A percentile compares a stretch with the other conserved stretches of the same genome.
Conservation (phyloP, 2,797 vertebrate species). For the Sparus aurata region DNA sequence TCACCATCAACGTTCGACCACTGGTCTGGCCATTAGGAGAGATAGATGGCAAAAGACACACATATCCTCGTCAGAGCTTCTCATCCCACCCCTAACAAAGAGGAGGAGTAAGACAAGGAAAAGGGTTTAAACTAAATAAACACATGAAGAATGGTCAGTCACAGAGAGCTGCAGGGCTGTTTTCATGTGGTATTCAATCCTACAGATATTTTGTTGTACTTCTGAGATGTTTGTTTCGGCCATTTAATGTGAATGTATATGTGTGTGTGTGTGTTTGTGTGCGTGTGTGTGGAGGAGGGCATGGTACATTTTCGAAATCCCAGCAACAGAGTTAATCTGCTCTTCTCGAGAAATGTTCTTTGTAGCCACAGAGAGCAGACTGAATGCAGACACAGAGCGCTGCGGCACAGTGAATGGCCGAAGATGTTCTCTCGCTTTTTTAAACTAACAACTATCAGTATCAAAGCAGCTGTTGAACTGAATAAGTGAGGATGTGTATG, state of each 20-base stretch:
- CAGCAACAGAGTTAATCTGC: slow-evolving; percentile 45
- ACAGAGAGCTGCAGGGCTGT: slow-evolving; percentile 20
- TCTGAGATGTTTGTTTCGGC: slow-evolving; percentile 15
- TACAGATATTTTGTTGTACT: slow-evolving; percentile 30
- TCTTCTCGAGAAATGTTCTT: slow-evolving; percentile 51
- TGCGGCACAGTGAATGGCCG: slow-evolving; percentile 36
- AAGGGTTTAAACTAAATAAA: slow-evolving; percentile 22
- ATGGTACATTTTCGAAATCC: slow-evolving; percentile 41
- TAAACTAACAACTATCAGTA: slow-evolving; percentile 38
- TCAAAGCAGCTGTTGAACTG: slow-evolving; percentile 49
- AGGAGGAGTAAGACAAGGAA: slow-evolving; percentile 5
- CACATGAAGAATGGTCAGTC: slow-evolving; percentile 20
- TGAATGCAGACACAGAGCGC: slow-evolving; percentile 26
- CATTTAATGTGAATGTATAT: background rate
- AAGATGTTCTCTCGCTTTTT: slow-evolving; percentile 38
- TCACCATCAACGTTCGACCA: slow-evolving; percentile 27
- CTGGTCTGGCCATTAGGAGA: slow-evolving; percentile 23
- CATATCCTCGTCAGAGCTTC: background rate
- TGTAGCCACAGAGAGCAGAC: slow-evolving; percentile 29
- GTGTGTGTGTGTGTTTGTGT: background rate
- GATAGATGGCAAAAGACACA: slow-evolving; percentile 6
- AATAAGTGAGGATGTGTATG: background rate
- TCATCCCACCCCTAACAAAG: background rate
- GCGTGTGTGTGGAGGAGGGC: slow-evolving; percentile 28
- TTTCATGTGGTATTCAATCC: slow-evolving; percentile 26